Conservation (phyloP, 2,888 invertebrate genomes). For the Nasonovia ribisnigri region DNA sequence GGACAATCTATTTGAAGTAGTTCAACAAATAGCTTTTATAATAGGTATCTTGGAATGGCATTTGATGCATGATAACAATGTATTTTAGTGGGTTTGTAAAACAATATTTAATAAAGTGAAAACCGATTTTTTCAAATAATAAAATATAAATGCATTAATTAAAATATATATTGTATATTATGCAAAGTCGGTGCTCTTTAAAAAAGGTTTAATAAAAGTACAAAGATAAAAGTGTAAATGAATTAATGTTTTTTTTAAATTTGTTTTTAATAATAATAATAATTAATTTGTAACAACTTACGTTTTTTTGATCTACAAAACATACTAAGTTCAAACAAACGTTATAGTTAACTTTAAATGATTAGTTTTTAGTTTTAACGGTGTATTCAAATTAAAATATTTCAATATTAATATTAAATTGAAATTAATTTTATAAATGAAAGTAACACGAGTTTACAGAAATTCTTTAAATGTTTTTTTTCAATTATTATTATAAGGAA, state of each 20-base stretch:
- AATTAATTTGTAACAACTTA: neutral
- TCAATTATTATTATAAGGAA: neutral
- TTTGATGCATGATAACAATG: neutral
- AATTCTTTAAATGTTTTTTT: neutral
- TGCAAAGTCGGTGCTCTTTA: neutral
- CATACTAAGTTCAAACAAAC: neutral
- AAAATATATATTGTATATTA: neutral
- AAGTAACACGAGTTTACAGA: neutral
- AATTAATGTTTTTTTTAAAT: neutral
- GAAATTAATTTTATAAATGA: neutral
- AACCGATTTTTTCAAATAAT: neutral
- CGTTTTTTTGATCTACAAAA: neutral
- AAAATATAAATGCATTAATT: neutral
- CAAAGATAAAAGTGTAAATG: neutral
- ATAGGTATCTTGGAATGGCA: neutral
- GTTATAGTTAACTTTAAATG: neutral
- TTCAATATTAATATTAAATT: neutral
- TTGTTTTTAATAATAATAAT: neutral
- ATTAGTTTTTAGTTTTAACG: neutral
- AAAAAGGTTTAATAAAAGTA: neutral
- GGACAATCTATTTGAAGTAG: neutral
- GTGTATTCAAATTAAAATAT: neutral
- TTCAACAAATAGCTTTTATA: neutral
- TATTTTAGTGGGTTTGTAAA: neutral
- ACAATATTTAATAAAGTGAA: neutral